Conservation (phyloP, 2,888 invertebrate species). For the Argyresthia goedartella region DNA sequence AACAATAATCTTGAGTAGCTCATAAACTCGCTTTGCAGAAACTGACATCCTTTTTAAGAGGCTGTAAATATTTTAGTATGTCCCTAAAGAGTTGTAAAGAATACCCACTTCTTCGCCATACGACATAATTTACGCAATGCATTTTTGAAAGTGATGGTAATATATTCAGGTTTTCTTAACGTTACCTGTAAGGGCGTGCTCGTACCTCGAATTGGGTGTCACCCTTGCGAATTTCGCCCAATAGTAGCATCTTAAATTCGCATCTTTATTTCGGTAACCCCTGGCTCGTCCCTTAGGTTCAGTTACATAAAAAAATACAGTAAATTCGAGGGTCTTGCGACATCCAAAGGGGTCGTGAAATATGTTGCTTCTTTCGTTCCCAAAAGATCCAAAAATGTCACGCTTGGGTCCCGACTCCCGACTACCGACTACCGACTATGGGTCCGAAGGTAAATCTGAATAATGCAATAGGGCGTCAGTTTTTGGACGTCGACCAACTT, state of each 20-base stretch:
- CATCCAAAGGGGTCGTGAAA: neutral
- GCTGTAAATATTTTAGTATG: no score
- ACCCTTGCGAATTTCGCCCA: conserved; percentile 40
- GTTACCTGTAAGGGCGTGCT: conserved; percentile 1
- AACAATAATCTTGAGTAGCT: no score
- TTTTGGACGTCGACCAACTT: no score
- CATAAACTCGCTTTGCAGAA: no score
- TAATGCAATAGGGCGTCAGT: no score
- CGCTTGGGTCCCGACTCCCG: neutral
- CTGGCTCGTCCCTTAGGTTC: conserved; percentile 19
- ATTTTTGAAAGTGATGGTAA: no score
- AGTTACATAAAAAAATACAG: conserved; percentile 40
- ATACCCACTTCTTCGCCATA: no score
- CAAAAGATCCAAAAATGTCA: neutral
- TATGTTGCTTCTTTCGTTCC: conserved; percentile 1
- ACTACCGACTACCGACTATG: neutral
- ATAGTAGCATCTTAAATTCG: conserved; percentile 36
- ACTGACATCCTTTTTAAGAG: no score
- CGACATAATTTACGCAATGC: no score
- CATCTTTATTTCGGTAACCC: conserved; percentile 38
- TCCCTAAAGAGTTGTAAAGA: no score
- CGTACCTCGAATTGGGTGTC: conserved; percentile 24
- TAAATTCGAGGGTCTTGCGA: conserved; percentile 23
- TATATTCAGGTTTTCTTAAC: no score
- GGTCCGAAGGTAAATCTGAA: neutral